A percentile compares a stretch with the other conserved stretches of the same genome.
These are phyloP conservation scores for Pteropus rufus DNA, from an alignment of 2,797 vertebrate genomes.

Conservation along the genomic window DNA sequence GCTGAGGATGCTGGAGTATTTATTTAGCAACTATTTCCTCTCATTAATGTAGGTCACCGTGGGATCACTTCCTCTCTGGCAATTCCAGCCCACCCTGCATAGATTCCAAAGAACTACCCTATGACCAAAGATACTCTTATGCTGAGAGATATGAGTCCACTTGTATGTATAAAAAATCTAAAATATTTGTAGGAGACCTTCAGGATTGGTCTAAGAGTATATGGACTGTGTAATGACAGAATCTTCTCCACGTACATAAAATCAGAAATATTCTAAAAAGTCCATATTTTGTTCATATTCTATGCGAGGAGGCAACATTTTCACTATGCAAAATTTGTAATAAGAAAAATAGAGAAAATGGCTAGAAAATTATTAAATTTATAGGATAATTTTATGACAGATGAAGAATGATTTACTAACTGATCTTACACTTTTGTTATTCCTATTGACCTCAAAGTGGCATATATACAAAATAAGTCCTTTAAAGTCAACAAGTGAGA, in stretches of 20 bases:
- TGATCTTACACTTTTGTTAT: neutral
- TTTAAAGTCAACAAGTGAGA: neutral
- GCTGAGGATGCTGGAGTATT: neutral
- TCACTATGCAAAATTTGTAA: neutral
- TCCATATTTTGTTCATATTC: neutral
- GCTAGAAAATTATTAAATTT: neutral
- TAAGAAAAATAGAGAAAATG: neutral
- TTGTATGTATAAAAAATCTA: neutral
- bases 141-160: neutral
- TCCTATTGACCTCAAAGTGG: neutral
- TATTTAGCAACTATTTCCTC: neutral
- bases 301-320: neutral
- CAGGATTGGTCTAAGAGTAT: neutral
- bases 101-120: neutral
- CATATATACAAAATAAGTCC: neutral
- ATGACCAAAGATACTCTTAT: neutral
- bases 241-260: neutral
- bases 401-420: neutral
- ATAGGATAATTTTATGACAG: neutral
- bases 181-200: neutral
- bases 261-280: neutral
- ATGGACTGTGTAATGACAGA: neutral
- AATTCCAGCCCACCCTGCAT: neutral
- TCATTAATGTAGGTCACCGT: neutral
- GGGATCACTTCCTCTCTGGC: neutral